A percentile compares a stretch with the other conserved stretches of the same genome.
These are phyloP conservation scores for Aplocera efformata DNA, from an alignment of 2,888 invertebrate genomes.

Conservation along the genomic window DNA sequence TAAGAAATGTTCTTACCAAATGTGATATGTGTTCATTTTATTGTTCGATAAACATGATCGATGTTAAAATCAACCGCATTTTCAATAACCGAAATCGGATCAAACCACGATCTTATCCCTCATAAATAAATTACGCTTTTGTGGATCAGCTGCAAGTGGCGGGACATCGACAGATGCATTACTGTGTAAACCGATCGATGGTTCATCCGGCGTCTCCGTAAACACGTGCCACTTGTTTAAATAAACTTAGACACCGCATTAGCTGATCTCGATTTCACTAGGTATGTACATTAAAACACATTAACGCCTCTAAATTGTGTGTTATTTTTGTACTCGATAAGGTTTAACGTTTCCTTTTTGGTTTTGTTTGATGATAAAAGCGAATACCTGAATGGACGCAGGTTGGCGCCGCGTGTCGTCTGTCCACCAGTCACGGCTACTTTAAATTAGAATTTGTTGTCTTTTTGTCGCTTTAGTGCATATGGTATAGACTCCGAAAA, in stretches of 20 bases:
- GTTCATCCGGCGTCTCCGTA: slow-evolving; percentile 72
- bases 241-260: slow-evolving; percentile 74
- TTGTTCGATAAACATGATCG: too few species aligned
- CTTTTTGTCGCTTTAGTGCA: too few species aligned
- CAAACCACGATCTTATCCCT: slow-evolving; percentile 10
- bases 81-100: slow-evolving; percentile 16
- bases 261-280: slow-evolving; percentile 75
- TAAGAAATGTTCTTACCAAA: too few species aligned
- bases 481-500: too few species aligned
- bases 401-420: not conserved
- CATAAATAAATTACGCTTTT: slow-evolving; percentile 28
- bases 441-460: too few species aligned
- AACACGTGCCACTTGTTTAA: slow-evolving; percentile 79
- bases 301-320: slow-evolving; percentile 70
- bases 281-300: slow-evolving; percentile 74
- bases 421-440: slow-evolving; percentile 8
- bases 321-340: slow-evolving; percentile 65
- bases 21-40: too few species aligned
- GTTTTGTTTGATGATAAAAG: slow-evolving; percentile 27
- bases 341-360: slow-evolving; percentile 37
- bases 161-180: slow-evolving; percentile 69
- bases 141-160: slow-evolving; percentile 48
- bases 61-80: not conserved
- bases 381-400: slow-evolving; percentile 4
- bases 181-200: slow-evolving; percentile 76